phyloP scores from a whole-genome alignment of 2,888 invertebrate genomes.

The Ptilodon capucinus region DNA sequence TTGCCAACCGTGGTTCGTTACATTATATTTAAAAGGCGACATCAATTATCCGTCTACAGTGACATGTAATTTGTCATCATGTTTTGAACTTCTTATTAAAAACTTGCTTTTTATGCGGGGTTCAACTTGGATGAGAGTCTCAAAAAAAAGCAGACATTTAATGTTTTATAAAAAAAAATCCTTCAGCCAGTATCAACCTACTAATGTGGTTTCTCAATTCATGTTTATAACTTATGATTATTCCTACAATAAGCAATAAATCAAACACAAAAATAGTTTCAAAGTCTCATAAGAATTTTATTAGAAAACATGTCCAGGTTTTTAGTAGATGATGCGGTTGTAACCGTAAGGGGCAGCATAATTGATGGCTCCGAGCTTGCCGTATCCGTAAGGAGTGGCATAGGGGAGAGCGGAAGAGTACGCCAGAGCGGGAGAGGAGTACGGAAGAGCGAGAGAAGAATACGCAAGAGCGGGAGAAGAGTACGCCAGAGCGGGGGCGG shows the following conservation, averaged over 20 bases:
- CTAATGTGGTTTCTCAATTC: no score
- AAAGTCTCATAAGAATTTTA: slow-evolving; percentile 22
- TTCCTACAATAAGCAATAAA: slow-evolving; percentile 1
- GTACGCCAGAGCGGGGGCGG: slow-evolving; percentile 14
- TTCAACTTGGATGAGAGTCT: not conserved
- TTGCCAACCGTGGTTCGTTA: not conserved
- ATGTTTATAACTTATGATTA: not conserved
- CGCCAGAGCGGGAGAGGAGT: slow-evolving; percentile 15
- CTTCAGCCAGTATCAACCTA: not conserved
- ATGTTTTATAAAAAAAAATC: not conserved
- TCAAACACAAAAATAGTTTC: slow-evolving; percentile 4
- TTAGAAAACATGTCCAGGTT: slow-evolving; percentile 15
- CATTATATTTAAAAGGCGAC: not conserved
- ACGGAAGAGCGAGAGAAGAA: slow-evolving; percentile 22
- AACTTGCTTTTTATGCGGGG: not conserved
- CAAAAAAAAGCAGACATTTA: not conserved
- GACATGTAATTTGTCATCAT: not conserved
- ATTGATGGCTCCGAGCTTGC: slow-evolving; percentile 14
- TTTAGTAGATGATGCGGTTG: slow-evolving; percentile 29
- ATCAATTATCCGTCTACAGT: not conserved
- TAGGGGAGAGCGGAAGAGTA: slow-evolving; percentile 8
- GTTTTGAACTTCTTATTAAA: not conserved
- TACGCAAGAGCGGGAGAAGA: slow-evolving; percentile 24
- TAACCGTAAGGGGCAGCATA: slow-evolving; percentile 32
- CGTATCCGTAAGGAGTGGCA: slow-evolving; percentile 9